Base-by-base conservation (phyloP, 2,113 vertebrate species). In the Hirundichthys speculiger region DNA sequence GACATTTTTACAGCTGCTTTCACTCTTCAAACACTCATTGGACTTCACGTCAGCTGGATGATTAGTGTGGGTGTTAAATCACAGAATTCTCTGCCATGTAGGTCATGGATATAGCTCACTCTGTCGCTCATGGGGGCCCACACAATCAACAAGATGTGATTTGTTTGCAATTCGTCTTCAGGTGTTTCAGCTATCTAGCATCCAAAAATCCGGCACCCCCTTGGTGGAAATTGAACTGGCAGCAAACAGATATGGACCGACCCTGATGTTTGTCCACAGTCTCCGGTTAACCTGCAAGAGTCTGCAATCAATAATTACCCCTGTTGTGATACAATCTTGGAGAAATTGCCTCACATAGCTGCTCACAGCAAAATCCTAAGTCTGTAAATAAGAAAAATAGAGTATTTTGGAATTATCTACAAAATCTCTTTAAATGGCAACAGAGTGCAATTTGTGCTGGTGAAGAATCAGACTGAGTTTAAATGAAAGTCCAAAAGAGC, bases 241-340 rank as follows among this genome's bases (percentile, higher is more conserved):
- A 50, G 27, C 45, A 42, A 57, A 53, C 7, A 39, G 45, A 72
- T 40, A 56, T 2, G 11, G 6, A 20, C 57, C 16, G 38, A 54
- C 40, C n/a, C n/a, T n/a, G n/a, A n/a, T n/a, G n/a, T n/a, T n/a
- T n/a, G n/a, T n/a, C n/a, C 24, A 40, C 24, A 4, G 27, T 50
- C 25, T 47, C 47, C 38, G 69, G 56, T 80, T 71, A 50, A 65
- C 51, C 73, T 67, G 41, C 49, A 43, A 30, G 14, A n/a, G 11
- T n/a, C 46, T 16, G 10, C 12, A 66, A 54, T 55, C 39, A 58
- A 16, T 18, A 39, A 53, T 65, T 19, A 52, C 39, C 49, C 60
- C 21, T 11, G 20, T 4, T 71, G 41, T 22, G 22, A 70, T 15
- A 11, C 21, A 4, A 50, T 61, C n/a, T 52, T 11, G n/a, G n/a